Evolutionary conservation across 2,888 invertebrate genomes (phyloP), one percentile per base, ranked within the genome.

Genomic region (Heteromurus nitidus): DNA sequence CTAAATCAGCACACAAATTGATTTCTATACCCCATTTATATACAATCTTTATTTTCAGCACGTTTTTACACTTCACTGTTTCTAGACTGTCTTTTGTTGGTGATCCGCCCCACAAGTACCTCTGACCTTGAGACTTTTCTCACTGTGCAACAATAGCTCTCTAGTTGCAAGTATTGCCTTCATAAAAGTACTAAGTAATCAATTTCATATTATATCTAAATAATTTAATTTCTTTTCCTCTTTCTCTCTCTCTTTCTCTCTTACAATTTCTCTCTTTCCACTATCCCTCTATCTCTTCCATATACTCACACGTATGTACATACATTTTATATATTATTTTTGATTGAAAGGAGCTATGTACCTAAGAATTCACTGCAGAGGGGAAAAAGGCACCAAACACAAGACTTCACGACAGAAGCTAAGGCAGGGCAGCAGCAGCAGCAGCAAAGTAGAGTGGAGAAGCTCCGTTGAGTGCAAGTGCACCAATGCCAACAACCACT

Each of bases 351-450:
- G n/a, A 47, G n/a, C 47, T 47, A 47, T n/a, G 11, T n/a, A 55
- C 55, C 67, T 67, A 67, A 67, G 47, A 67, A 67, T 47, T 67
- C 50, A 50, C 67, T 36, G 44, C 47, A n/a, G n/a, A n/a, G 50
- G 50, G 30, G 30, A 62, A 62, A 64, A 67, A 67, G 67, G 67
- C 67, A 67, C 47, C 65, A 76, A 28, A 68, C 68, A 80, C 18
- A 70, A 13, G 36, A 55, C 50, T n/a, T n/a, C n/a, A 64, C 62
- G 58, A 70, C 62, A 80, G 65, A n/a, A n/a, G 72, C 65, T 67
- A 80, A 80, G 79, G 79, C 79, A 80, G 79, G 79, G 79, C 79
- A 72, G 69, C 65, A 58, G 58, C 36, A 31, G 22, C n/a, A n/a
- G n/a, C n/a, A n/a, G n/a, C n/a, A n/a, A n/a, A n/a, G n/a, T n/a